phyloP scores from a whole-genome alignment of 2,113 vertebrate species.

The Forbesichthys papilliferus region DNA sequence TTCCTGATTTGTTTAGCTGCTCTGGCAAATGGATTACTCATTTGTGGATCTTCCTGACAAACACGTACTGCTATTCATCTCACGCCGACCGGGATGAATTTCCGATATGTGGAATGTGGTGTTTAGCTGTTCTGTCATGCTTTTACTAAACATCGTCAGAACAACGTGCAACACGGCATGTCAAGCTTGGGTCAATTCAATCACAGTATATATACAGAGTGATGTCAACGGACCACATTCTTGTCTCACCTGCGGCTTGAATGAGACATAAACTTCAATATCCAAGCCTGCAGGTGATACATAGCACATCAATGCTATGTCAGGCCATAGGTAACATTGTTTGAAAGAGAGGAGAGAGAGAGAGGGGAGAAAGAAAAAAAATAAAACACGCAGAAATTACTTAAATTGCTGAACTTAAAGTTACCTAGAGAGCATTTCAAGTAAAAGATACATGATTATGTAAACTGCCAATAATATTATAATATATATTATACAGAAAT shows the following conservation, averaged over 20 bases:
- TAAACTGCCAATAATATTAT: constrained; percentile 2
- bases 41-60: constrained; percentile 76
- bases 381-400: constrained; percentile 1
- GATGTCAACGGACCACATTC: constrained; percentile 49
- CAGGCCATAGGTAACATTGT: constrained; percentile 31
- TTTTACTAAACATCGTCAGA: constrained; percentile 66
- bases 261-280: constrained; percentile 26
- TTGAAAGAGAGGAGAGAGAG: not conserved
- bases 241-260: constrained; percentile 31
- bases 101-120: constrained; percentile 70
- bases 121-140: constrained; percentile 67
- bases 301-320: constrained; percentile 40
- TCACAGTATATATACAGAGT: constrained; percentile 62
- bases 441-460: constrained; percentile 3
- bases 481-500: not conserved
- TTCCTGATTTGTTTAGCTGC: constrained; percentile 68
- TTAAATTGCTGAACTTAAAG: constrained; percentile 20
- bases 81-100: constrained; percentile 52
- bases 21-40: constrained; percentile 72
- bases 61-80: constrained; percentile 67
- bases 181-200: constrained; percentile 56
- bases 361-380: not conserved
- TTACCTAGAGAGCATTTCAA: constrained; percentile 13
- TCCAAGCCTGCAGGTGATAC: constrained; percentile 31
- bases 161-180: constrained; percentile 65